Evolutionary conservation across 2,888 invertebrate genomes (phyloP).

Genomic region (Schizaphis graminum): DNA sequence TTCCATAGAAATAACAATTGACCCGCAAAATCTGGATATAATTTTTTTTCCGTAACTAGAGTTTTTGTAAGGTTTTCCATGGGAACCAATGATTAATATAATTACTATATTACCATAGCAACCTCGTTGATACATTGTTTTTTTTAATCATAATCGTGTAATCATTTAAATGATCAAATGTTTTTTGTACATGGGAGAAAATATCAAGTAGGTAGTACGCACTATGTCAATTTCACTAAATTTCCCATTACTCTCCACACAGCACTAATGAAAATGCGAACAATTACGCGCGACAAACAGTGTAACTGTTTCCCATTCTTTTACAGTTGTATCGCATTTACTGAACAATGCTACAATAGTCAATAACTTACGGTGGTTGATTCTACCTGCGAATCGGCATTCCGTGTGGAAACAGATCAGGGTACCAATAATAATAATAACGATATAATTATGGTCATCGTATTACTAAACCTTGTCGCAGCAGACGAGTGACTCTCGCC

Average conservation of each 20-base stretch:
- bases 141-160: neutral
- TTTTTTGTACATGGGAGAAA: neutral
- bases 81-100: too few species aligned
- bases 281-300: neutral
- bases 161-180: neutral
- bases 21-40: neutral
- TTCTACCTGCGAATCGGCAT: neutral
- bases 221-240: neutral
- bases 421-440: neutral
- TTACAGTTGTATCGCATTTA: neutral
- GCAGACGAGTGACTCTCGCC: neutral
- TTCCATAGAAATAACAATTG: neutral
- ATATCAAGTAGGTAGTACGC: neutral
- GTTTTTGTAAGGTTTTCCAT: neutral
- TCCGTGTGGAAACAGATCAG: neutral
- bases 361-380: neutral
- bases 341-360: neutral
- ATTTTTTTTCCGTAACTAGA: neutral
- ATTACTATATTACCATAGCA: neutral
- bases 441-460: neutral
- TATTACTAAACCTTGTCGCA: neutral
- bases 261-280: neutral
- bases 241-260: neutral
- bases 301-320: neutral
- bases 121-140: neutral